Evolutionary conservation across 2,797 vertebrate genomes (phyloP), one percentile per base, ranked within the genome.

Genomic region (Peromyscus nudipes): DNA sequence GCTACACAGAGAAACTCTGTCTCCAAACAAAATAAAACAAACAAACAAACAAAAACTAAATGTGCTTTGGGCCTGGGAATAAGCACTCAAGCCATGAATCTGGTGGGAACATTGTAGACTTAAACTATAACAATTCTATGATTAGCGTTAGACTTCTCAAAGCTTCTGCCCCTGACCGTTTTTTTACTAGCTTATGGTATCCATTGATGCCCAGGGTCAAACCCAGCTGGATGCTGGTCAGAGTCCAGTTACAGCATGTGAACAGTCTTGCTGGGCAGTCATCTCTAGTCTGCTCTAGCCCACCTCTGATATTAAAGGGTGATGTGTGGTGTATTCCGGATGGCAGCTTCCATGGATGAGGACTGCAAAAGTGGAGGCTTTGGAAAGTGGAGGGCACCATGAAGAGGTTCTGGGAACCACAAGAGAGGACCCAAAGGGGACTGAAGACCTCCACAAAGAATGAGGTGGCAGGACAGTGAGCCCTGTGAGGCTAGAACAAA

Each of bases 171-270:
- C 37, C 49, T 29, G 29, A 57, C n/a, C 10, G 2, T 60, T 34
- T 55, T 43, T 31, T 34, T 43, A 88, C 27, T 76, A 27, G 12
- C 6, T 40, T 29, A 43, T 31, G 69, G 27, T 75, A 75, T 60
- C 86, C 10, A 7, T 5, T 43, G 71, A 65, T 65, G 40, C 60
- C 17, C n/a, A 60, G 55, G 23, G n/a, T 37, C 80, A 60, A 60
- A 27, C n/a, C 12, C n/a, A 40, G 80, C 34, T 84, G 25, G 27
- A 62, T 65, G 29, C 57, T 4, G 2, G 46, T 19, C 19, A 82
- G 49, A 87, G 49, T 12, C 55, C 31, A 43, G 27, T 21, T 37
- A 49, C 2, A 0, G 4, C 7, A 1, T 4, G 23, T 0, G 4
- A 37, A 17, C 43, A 1, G 6, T 60, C 46, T 49, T 27, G 6